Evolutionary conservation across 2,888 invertebrate genomes (phyloP), one percentile per base, ranked within the genome.

Genomic region (Lasioglossum pauxillum): DNA sequence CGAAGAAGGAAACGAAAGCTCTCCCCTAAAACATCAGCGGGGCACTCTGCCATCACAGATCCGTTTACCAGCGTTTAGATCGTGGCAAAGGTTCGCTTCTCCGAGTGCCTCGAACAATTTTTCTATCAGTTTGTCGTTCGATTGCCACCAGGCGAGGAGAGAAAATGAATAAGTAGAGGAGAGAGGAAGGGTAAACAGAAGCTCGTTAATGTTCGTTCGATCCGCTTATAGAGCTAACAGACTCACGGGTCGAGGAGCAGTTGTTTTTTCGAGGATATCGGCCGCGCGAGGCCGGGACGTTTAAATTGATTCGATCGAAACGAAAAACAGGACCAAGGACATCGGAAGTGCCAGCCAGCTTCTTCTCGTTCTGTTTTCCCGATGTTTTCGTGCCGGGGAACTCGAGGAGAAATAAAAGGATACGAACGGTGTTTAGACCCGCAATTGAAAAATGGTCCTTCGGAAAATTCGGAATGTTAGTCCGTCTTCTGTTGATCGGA

Each of bases 131-230:
- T 46, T 31, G 31, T n/a, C n/a, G n/a, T n/a, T 35, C 27, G 46
- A 16, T 10, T 23, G 23, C 35, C 23, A 19, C 7, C 16, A 0
- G 10, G 1, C 16, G 10, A 16, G 38, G 46, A 27, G 19, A 67
- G 35, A 5, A 31, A 53, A 46, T 12, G 38, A 57, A 46, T 31
- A 38, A 73, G 46, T 12, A 5, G 31, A n/a, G 69, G 69, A n/a
- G 41, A 60, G 35, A 16, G 23, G n/a, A 38, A 31, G 46, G 46
- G 57, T 49, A 77, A 83, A 83, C 49, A 46, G 38, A 53, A 83
- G 80, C 80, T 83, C 83, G 76, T 83, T 77, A 82, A 78, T 67
- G 73, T 73, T 60, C 57, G 64, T 53, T 31, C 78, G 76, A 84
- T 78, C 49, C 46, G 38, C 46, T 71, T 57, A 57, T 44, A 71